Percentiles rank a stretch among this genome's conserved stretches.
These are phyloP conservation scores for Lepeophtheirus salmonis DNA, from an alignment of 1,140 invertebrate species.

Conservation along the genomic window DNA sequence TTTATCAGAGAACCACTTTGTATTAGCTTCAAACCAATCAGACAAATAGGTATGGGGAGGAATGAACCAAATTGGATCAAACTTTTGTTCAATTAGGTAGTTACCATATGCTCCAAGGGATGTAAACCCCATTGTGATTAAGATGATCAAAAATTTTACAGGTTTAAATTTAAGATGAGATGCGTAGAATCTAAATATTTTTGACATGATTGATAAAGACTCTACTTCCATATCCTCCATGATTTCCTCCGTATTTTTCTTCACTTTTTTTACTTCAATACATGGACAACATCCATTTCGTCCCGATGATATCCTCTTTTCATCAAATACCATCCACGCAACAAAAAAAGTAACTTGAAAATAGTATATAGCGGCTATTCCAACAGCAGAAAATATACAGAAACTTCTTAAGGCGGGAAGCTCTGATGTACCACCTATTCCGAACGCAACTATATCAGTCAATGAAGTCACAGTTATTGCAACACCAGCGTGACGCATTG, in stretches of 20 bases:
- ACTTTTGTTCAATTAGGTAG: constrained; percentile 34
- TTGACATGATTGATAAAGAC: neutral
- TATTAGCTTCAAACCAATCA: constrained; percentile 19
- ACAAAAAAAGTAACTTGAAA: constrained; percentile 38
- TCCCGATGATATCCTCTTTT: constrained; percentile 29
- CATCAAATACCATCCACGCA: constrained; percentile 35
- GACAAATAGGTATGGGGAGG: constrained; percentile 29
- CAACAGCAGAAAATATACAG: constrained; percentile 33
- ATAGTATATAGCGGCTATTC: constrained; percentile 33
- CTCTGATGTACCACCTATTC: constrained; percentile 37
- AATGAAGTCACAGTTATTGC: constrained; percentile 46
- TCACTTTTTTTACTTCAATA: constrained; percentile 28
- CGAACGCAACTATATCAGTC: constrained; percentile 45
- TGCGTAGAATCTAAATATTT: neutral
- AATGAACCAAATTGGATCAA: constrained; percentile 38
- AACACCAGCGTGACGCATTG: constrained; percentile 38
- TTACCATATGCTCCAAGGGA: constrained; percentile 28
- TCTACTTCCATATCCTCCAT: neutral
- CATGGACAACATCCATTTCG: constrained; percentile 33
- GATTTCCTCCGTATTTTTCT: neutral
- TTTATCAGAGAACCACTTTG: constrained; percentile 19
- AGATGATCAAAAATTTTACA: constrained; percentile 29
- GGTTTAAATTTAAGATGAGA: neutral
- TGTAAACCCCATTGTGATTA: constrained; percentile 26
- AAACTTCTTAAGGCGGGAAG: constrained; percentile 34